Conservation (phyloP, 2,888 invertebrate genomes). For the Acronicta psi region DNA sequence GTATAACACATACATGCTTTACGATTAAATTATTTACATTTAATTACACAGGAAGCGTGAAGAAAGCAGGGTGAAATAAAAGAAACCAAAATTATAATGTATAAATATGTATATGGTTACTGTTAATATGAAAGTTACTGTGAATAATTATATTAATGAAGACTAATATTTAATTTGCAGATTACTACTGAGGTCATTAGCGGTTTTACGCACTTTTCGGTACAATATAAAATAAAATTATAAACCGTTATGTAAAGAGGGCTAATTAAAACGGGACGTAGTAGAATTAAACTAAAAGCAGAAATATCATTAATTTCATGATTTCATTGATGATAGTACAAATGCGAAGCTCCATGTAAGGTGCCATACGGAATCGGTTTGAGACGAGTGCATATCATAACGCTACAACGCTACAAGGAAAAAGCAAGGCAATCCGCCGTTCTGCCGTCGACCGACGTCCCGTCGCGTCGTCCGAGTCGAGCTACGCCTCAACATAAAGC, state of each 20-base stretch:
- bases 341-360: no score
- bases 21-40: not conserved
- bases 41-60: not conserved
- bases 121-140: not conserved
- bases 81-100: not conserved
- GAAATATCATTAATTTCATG: not conserved
- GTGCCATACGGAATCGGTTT: no score
- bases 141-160: conserved; percentile 1
- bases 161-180: not conserved
- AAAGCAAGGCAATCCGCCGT: no score
- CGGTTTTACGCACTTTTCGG: conserved; percentile 1
- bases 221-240: not conserved
- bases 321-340: no score
- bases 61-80: not conserved
- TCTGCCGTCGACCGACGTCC: no score
- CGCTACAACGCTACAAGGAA: no score
- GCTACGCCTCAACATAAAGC: no score
- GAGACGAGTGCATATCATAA: no score
- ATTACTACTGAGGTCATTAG: not conserved
- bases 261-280: not conserved
- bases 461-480: no score
- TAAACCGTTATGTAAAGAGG: not conserved
- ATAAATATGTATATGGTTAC: conserved; percentile 1
- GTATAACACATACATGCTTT: not conserved
- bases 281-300: not conserved